phyloP scores from a whole-genome alignment of 2,797 vertebrate genomes.

The Cuculus canorus region DNA sequence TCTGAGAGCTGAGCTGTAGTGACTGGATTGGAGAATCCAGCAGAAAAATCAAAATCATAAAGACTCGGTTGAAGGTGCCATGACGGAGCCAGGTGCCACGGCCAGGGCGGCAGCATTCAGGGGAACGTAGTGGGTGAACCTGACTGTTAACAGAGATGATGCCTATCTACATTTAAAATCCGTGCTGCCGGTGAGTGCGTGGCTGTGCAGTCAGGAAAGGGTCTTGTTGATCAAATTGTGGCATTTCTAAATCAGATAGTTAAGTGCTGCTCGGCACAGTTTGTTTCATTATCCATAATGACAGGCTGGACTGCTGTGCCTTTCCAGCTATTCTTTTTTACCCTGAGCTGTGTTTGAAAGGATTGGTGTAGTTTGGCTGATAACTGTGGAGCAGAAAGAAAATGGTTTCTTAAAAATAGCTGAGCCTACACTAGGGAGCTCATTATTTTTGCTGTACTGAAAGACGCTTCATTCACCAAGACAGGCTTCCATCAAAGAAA shows the following conservation, averaged over 20 bases:
- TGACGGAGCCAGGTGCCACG: background rate
- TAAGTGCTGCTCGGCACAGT: background rate
- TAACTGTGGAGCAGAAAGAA: slow-evolving; percentile 7
- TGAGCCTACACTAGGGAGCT: slow-evolving; percentile 62
- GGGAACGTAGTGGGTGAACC: background rate
- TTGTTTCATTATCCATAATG: background rate
- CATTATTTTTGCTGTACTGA: slow-evolving; percentile 51
- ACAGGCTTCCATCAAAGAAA: slow-evolving; percentile 47
- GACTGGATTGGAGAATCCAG: background rate
- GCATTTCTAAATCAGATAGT: background rate
- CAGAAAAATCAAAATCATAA: background rate
- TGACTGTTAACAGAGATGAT: background rate
- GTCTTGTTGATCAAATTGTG: background rate
- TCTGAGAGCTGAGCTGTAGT: background rate
- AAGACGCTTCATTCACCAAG: slow-evolving; percentile 36
- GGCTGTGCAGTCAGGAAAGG: background rate
- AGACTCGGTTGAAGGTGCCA: background rate
- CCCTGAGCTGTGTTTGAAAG: slow-evolving; percentile 10
- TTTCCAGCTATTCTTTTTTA: background rate
- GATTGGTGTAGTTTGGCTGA: slow-evolving; percentile 6
- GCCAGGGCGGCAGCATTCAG: background rate
- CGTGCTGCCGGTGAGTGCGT: background rate
- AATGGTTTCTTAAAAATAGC: slow-evolving; percentile 54
- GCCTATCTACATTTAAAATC: background rate
- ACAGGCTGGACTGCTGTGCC: background rate